Evolutionary conservation across 2,113 vertebrate genomes (phyloP).

Genomic region (Salminus brasiliensis): DNA sequence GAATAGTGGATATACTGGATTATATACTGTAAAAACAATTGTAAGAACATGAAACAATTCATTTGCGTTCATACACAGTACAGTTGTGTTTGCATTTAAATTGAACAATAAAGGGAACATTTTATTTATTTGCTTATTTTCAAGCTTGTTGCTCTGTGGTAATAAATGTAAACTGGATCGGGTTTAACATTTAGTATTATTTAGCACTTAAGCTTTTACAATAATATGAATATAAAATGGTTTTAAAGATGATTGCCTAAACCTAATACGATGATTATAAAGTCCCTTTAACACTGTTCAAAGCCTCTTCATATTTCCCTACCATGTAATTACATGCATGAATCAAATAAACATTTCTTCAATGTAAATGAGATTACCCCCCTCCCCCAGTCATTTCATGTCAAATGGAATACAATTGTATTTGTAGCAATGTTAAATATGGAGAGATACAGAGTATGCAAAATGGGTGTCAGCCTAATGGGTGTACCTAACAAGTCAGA

Average conservation of each 20-base stretch:
- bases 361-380: conserved; percentile 64
- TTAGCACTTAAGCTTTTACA: conserved; percentile 41
- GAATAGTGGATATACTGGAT: neutral
- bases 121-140: too few relatives aligned
- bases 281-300: conserved; percentile 80
- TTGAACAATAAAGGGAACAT: too few relatives aligned
- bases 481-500: too few relatives aligned
- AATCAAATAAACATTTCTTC: conserved; percentile 70
- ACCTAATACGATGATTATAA: conserved; percentile 74
- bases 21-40: too few relatives aligned
- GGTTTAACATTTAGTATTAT: conserved; percentile 31
- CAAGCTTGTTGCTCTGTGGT: too few relatives aligned
- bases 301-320: conserved; percentile 69
- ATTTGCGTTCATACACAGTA: neutral
- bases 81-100: neutral
- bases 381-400: conserved; percentile 61
- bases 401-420: conserved; percentile 57
- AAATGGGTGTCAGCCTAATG: too few relatives aligned
- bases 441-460: conserved; percentile 60
- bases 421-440: conserved; percentile 51
- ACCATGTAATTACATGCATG: conserved; percentile 72
- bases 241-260: conserved; percentile 74
- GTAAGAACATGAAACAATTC: too few relatives aligned
- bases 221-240: conserved; percentile 73
- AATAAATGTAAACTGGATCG: too few relatives aligned